These are phyloP conservation scores for Prietella phreatophila DNA, from an alignment of 2,113 vertebrate genomes.

Conservation along the genomic window DNA sequence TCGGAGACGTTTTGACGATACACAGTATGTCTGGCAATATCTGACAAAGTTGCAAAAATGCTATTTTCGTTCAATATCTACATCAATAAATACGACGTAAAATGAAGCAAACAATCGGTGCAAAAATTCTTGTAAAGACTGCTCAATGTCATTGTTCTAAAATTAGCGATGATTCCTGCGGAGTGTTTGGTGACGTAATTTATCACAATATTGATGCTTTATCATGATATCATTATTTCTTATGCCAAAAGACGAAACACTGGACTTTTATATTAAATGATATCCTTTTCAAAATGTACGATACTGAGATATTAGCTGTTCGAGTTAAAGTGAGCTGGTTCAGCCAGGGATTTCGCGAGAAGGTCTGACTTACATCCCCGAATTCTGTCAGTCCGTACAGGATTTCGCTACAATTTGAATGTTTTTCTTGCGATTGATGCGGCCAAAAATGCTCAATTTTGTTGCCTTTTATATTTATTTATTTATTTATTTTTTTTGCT, in stretches of 20 bases:
- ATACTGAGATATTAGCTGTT: neutral
- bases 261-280: neutral
- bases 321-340: neutral
- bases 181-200: slow-evolving; percentile 21
- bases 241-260: neutral
- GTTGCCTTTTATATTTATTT: no score
- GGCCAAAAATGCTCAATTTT: no score
- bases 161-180: slow-evolving; percentile 1
- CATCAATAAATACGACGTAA: neutral
- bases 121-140: no score
- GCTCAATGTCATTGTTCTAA: neutral
- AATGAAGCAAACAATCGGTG: neutral
- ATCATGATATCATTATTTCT: neutral
- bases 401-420: no score
- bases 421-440: no score
- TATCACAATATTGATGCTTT: neutral
- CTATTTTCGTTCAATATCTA: neutral
- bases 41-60: neutral
- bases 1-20: neutral
- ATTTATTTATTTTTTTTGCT: no score
- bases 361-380: no score
- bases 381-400: no score
- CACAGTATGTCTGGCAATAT: neutral
- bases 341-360: no score
- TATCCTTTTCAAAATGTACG: neutral